A percentile compares a stretch with the other conserved stretches of the same genome.
Conservation (phyloP, 2,797 vertebrate species). For the Aulostomus chinensis region DNA sequence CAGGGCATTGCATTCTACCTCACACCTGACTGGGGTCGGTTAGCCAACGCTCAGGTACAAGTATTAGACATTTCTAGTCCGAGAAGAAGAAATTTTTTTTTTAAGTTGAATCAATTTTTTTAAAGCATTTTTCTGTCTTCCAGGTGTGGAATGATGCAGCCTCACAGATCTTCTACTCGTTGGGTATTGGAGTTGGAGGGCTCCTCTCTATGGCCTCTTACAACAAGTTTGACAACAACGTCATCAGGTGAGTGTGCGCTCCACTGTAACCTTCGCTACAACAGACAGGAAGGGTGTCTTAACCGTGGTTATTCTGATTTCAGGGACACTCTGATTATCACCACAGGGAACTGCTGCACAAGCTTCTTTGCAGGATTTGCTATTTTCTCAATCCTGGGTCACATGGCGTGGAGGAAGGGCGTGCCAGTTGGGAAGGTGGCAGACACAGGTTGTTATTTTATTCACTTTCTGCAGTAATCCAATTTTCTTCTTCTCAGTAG, state of each 20-base stretch:
- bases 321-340: constrained; percentile 86
- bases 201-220: constrained; percentile 88
- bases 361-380: constrained; percentile 87
- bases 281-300: not conserved
- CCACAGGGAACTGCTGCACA: constrained; percentile 82
- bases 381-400: constrained; percentile 86
- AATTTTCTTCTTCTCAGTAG: too few relatives aligned
- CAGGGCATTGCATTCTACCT: constrained; percentile 85
- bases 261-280: not conserved
- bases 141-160: constrained; percentile 89
- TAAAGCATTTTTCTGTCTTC: constrained; percentile 1
- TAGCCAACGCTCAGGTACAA: constrained; percentile 83
- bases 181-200: constrained; percentile 86
- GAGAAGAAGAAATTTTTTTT: too few relatives aligned
- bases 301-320: constrained; percentile 9
- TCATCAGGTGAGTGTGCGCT: constrained; percentile 78
- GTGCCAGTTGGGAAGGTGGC: constrained; percentile 82
- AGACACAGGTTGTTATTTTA: constrained; percentile 74
- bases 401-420: constrained; percentile 86
- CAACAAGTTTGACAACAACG: constrained; percentile 88
- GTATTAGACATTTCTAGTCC: too few relatives aligned
- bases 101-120: not conserved
- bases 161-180: constrained; percentile 87
- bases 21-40: constrained; percentile 80
- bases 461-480: too few relatives aligned